Percentiles rank a stretch among this genome's conserved stretches.
These are phyloP conservation scores for Pipistrellus kuhlii DNA, from an alignment of 2,797 vertebrate species.

Conservation along the genomic window DNA sequence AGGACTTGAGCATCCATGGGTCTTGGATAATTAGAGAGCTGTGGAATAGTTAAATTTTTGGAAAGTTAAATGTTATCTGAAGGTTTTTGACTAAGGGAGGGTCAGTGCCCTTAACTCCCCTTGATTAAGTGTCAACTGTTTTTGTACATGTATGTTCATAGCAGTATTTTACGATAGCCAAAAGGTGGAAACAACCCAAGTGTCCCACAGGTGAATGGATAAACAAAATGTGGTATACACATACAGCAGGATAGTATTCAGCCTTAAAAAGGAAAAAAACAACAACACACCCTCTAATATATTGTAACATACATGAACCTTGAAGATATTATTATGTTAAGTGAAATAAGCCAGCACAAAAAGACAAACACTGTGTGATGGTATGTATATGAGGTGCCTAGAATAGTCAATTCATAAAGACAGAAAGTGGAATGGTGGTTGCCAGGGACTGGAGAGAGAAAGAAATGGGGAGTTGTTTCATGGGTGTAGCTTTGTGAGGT, in stretches of 20 bases:
- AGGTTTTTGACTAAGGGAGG: not conserved
- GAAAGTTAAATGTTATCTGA: not conserved
- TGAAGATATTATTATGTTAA: not conserved
- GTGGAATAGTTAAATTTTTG: not conserved
- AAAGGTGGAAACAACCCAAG: not conserved
- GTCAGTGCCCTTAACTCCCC: not conserved
- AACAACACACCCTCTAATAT: not conserved
- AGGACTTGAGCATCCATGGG: not conserved
- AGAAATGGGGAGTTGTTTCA: not conserved
- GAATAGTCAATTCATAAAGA: not conserved
- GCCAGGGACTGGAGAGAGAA: not conserved
- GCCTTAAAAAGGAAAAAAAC: not conserved
- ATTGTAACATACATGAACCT: not conserved
- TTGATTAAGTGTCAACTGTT: not conserved
- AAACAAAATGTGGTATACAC: not conserved
- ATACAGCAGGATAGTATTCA: not conserved
- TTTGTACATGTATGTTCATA: not conserved
- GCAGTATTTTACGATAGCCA: not conserved
- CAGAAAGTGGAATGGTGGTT: not conserved
- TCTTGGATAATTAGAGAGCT: not conserved
- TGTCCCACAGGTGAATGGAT: not conserved
- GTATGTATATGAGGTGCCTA: not conserved
- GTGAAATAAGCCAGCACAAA: not conserved
- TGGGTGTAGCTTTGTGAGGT: not conserved
- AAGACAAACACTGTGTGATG: not conserved